Evolutionary conservation across 1,140 invertebrate species (phyloP).

Genomic region (Caenorhabditis brenneri): DNA sequence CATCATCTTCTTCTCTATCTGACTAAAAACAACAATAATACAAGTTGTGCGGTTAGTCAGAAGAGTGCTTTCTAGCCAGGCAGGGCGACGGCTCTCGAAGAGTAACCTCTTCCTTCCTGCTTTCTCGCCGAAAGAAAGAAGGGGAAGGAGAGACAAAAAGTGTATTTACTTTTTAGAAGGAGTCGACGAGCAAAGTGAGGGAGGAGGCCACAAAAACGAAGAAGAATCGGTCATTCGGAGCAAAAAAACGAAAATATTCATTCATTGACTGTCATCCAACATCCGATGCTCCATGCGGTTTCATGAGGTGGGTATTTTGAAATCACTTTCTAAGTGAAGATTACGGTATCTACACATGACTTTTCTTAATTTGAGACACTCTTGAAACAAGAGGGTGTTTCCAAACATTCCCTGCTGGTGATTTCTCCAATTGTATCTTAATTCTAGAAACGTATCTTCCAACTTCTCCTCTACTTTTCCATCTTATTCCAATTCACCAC

Average conservation of each 20-base stretch:
- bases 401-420: no score
- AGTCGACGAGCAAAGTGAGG: neutral
- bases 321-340: neutral
- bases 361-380: no score
- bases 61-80: neutral
- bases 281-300: slow-evolving; percentile 41
- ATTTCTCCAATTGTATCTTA: no score
- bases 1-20: neutral
- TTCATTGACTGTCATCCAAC: no score
- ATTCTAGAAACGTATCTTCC: neutral
- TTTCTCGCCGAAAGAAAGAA: neutral
- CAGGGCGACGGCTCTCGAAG: neutral
- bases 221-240: no score
- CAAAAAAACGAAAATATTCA: no score
- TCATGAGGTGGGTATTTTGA: neutral
- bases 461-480: neutral
- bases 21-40: slow-evolving; percentile 5
- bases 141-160: slow-evolving; percentile 7
- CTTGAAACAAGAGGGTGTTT: no score
- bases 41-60: neutral
- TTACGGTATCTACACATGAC: no score
- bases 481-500: neutral
- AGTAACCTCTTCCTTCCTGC: slow-evolving; percentile 37
- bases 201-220: no score
- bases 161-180: neutral